A percentile compares a stretch with the other conserved stretches of the same genome.
Evolutionary conservation across 2,888 invertebrate species (phyloP).

Genomic region (Melanargia galathea): DNA sequence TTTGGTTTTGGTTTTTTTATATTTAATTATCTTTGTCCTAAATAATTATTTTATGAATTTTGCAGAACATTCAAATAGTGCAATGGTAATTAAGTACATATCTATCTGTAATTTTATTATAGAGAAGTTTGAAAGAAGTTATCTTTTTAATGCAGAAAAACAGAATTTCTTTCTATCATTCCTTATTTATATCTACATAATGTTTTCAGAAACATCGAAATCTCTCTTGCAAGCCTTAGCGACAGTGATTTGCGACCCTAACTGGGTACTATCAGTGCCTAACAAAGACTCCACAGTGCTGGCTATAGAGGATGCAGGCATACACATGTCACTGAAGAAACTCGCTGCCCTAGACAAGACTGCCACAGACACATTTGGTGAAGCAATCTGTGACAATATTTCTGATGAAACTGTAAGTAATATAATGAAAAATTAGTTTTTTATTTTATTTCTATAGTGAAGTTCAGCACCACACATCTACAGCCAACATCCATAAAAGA

Average conservation of each 20-base stretch:
- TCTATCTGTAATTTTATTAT: too few relatives aligned
- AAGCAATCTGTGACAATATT: slow-evolving; percentile 78
- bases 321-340: slow-evolving; percentile 90
- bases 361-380: slow-evolving; percentile 81
- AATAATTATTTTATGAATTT: too few relatives aligned
- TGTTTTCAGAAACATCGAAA: slow-evolving; percentile 60
- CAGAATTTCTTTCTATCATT: too few relatives aligned
- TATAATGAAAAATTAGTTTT: not conserved
- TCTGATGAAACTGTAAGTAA: slow-evolving; percentile 79
- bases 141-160: too few relatives aligned
- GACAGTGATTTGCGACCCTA: slow-evolving; percentile 63
- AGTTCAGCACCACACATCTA: too few relatives aligned
- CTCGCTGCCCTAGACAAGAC: slow-evolving; percentile 85
- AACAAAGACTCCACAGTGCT: slow-evolving; percentile 58
- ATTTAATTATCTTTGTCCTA: too few relatives aligned
- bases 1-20: not conserved
- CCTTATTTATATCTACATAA: too few relatives aligned
- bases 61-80: too few relatives aligned
- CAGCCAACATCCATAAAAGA: too few relatives aligned
- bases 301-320: slow-evolving; percentile 88
- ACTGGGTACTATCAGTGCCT: slow-evolving; percentile 81
- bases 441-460: too few relatives aligned
- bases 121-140: too few relatives aligned
- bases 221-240: slow-evolving; percentile 62
- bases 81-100: too few relatives aligned